phyloP scores from a whole-genome alignment of 2,113 vertebrate species.

The Phalacrocorax brasilianus region DNA sequence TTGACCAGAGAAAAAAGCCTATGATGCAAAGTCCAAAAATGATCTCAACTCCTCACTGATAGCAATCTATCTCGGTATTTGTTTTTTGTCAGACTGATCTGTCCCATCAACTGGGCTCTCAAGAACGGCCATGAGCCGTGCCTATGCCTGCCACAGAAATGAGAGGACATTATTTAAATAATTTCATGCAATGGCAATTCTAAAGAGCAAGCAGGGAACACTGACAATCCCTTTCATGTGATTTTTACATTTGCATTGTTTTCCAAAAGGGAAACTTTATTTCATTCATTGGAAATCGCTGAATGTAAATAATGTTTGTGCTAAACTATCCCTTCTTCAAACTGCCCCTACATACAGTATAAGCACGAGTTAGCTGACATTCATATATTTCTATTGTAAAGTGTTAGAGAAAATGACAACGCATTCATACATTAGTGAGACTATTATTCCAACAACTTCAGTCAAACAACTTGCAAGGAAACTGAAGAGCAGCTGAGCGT shows the following conservation, averaged over 20 bases:
- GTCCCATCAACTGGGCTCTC: background rate
- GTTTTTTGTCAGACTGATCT: background rate
- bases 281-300: background rate
- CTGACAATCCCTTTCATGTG: background rate
- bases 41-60: background rate
- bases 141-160: background rate
- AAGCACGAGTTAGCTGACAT: background rate
- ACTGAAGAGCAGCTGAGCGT: background rate
- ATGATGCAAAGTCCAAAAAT: background rate
- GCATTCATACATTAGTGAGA: background rate
- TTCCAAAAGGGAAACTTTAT: background rate
- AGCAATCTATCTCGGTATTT: background rate
- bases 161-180: background rate
- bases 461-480: background rate
- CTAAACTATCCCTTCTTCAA: background rate
- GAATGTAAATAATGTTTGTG: background rate
- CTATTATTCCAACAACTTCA: background rate
- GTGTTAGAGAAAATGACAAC: background rate
- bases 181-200: background rate
- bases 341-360: background rate
- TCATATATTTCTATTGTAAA: background rate
- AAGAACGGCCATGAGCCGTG: background rate
- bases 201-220: background rate
- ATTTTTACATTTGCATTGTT: background rate
- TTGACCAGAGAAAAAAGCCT: background rate